Evolutionary conservation across 2,797 vertebrate species (phyloP), one percentile per base, ranked within the genome.

Genomic region (Sebastes paucispinis): DNA sequence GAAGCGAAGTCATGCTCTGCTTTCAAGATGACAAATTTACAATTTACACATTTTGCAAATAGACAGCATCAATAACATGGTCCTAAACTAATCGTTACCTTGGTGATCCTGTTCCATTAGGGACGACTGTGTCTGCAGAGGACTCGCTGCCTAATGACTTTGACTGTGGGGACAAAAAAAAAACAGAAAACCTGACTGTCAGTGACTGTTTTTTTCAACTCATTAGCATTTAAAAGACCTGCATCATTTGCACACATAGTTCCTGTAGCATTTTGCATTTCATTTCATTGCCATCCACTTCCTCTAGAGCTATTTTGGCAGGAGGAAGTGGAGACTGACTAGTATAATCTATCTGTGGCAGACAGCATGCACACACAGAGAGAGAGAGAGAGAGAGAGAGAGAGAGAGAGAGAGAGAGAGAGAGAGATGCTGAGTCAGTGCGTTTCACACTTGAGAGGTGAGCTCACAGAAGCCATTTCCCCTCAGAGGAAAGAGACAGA

Each of bases 141-240:
- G 94, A 94, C 76, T 97, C 98, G 68, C 95, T 96, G 69, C 96
- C 96, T 1, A 95, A 95, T 63, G 95, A 94, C 91, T 97, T 95
- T 10, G 94, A 89, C 97, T 98, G 91, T 55, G 65, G 85, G 72
- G 50, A 82, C 39, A 84, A 69, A 75, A 2, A 2, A 74, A 39
- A 81, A 66, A 73, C 1, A 69, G 20, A 69, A 31, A 50, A 0
- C 8, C 36, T 50, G 25, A 60, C 2, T 3, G 29, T 84, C 14
- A 68, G 75, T 16, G 6, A 69, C 12, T 63, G n/a, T 18, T 47
- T 32, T 4, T 50, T 7, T 4, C 16, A 81, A 4, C 27, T 24
- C 69, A 81, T 85, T 80, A 81, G 65, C 82, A 83, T 80, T 68
- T 74, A 86, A 86, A 86, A 50, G 67, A 75, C 59, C 65, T 63